Evolutionary conservation across 1,140 invertebrate species (phyloP).

Genomic region (Dreissena rostriformis): DNA sequence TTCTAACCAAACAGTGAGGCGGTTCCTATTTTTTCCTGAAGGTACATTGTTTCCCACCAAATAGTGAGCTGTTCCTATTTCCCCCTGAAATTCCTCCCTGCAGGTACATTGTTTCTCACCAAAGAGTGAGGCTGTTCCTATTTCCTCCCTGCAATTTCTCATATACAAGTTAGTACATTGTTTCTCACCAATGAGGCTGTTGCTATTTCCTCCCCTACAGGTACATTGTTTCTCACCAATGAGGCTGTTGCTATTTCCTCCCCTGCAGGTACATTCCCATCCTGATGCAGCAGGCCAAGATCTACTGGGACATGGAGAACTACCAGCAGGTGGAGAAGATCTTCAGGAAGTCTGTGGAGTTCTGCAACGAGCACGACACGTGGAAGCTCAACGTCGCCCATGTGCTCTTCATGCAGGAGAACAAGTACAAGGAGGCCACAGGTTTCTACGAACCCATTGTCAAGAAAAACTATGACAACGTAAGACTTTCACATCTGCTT

Average conservation of each 20-base stretch:
- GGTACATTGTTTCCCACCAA: too few relatives aligned
- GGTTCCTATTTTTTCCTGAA: too few relatives aligned
- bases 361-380: conserved; percentile 97
- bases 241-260: conserved; percentile 51
- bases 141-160: too few relatives aligned
- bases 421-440: conserved; percentile 98
- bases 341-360: conserved; percentile 96
- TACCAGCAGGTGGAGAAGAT: conserved; percentile 89
- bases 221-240: too few relatives aligned
- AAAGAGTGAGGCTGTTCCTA: too few relatives aligned
- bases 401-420: conserved; percentile 99
- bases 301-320: conserved; percentile 99
- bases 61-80: too few relatives aligned
- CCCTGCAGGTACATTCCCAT: conserved; percentile 93
- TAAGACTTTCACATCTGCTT: conserved; percentile 62
- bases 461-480: conserved; percentile 97
- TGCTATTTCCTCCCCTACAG: too few relatives aligned
- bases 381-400: conserved; percentile 99
- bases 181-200: too few relatives aligned
- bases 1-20: too few relatives aligned
- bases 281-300: conserved; percentile 99
- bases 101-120: too few relatives aligned
- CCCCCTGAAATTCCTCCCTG: too few relatives aligned
- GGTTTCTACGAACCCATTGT: conserved; percentile 99
- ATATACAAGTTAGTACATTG: too few relatives aligned